phyloP scores from a whole-genome alignment of 2,888 invertebrate genomes.

The Strigamia maritima region DNA sequence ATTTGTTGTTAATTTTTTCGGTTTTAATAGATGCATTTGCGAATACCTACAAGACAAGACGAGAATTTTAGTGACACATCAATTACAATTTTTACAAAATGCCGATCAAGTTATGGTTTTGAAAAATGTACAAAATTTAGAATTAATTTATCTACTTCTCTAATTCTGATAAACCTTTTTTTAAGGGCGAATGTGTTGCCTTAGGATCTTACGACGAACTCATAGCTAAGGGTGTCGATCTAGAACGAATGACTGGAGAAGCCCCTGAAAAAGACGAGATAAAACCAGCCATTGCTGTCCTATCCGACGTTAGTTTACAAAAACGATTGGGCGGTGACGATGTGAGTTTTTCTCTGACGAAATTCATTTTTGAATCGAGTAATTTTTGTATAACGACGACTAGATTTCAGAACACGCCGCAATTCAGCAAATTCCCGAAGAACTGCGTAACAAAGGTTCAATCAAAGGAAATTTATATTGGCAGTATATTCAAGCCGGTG shows the following conservation, averaged over 20 bases:
- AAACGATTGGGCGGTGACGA: not conserved
- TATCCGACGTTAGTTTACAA: not conserved
- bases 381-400: not conserved
- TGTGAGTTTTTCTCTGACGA: not conserved
- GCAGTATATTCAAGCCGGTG: conserved; percentile 69
- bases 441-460: not conserved
- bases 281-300: not conserved
- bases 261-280: not conserved
- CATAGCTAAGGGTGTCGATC: not conserved
- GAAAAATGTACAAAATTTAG: conserved; percentile 48
- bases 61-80: conserved; percentile 57
- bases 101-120: conserved; percentile 54
- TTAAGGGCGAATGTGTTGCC: conserved; percentile 40
- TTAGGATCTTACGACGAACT: conserved; percentile 39
- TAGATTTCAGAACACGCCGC: not conserved
- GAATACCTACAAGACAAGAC: conserved; percentile 51
- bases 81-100: conserved; percentile 54
- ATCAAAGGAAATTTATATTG: conserved; percentile 62
- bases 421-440: not conserved
- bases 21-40: conserved; percentile 48
- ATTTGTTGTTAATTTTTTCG: not conserved
- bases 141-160: not conserved
- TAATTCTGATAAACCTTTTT: conserved; percentile 44
- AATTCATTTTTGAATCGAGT: not conserved
- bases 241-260: not conserved